A percentile compares a stretch with the other conserved stretches of the same genome.
These are phyloP conservation scores for Arbacia lixula DNA, from an alignment of 53 echinoderm and acorn worm genomes.

Conservation along the genomic window DNA sequence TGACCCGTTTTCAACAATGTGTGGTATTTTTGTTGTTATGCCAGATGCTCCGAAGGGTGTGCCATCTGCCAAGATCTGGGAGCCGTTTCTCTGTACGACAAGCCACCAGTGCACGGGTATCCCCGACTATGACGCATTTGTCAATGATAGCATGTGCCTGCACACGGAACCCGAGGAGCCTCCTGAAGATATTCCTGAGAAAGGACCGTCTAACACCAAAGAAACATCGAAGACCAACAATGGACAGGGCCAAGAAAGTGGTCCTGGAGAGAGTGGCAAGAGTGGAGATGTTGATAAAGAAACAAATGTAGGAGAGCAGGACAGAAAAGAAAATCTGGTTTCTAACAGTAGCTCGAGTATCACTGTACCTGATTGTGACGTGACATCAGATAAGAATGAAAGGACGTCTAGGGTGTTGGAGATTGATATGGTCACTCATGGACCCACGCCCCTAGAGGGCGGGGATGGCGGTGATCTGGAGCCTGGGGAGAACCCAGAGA, in stretches of 20 bases:
- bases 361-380: not conserved
- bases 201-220: too few species aligned
- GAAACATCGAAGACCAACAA: too few species aligned
- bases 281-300: not conserved
- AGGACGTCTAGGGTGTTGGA: too few species aligned
- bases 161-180: conserved; percentile 4
- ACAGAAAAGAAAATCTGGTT: not conserved
- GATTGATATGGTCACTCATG: not conserved
- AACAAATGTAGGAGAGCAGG: not conserved
- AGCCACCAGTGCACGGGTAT: conserved; percentile 7
- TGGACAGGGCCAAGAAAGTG: too few species aligned
- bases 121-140: conserved; percentile 39
- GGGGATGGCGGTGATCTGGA: not conserved
- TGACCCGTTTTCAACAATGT: too few species aligned
- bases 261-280: too few species aligned
- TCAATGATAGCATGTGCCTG: conserved; percentile 26
- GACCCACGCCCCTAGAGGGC: not conserved
- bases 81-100: conserved; percentile 44
- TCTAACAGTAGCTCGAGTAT: too few species aligned
- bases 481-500: not conserved
- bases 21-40: too few species aligned
- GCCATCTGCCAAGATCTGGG: conserved; percentile 40
- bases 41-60: conserved; percentile 54
- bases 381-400: not conserved
- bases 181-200: too few species aligned